phyloP scores from a whole-genome alignment of 2,888 invertebrate species.

The Gordius sp. region DNA sequence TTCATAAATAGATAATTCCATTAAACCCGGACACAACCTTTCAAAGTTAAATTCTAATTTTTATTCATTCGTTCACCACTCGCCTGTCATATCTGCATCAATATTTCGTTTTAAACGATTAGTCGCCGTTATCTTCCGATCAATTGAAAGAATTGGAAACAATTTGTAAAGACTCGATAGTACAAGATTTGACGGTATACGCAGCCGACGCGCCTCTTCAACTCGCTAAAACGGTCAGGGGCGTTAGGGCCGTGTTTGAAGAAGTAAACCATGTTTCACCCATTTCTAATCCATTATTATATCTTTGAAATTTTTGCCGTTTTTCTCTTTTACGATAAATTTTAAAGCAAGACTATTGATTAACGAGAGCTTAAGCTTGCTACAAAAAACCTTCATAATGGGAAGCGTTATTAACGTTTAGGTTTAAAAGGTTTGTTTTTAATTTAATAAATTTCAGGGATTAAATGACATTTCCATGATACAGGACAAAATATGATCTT shows the following conservation, averaged over 20 bases:
- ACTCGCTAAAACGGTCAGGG: conserved; percentile 63
- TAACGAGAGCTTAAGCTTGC: too few species aligned
- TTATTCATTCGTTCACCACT: not conserved
- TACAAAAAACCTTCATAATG: too few species aligned
- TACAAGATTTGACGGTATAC: conserved; percentile 49
- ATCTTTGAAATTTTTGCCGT: too few species aligned
- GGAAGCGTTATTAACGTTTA: too few species aligned
- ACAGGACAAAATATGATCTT: not conserved
- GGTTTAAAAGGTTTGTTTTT: too few species aligned
- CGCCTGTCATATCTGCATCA: not conserved
- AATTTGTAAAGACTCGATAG: conserved; percentile 47
- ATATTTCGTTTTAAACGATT: conserved; percentile 17
- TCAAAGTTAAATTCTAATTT: not conserved
- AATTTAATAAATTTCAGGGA: too few species aligned
- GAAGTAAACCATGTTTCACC: too few species aligned
- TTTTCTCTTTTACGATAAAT: too few species aligned
- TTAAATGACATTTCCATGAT: too few species aligned
- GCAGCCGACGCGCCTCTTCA: conserved; percentile 56
- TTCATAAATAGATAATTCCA: too few species aligned
- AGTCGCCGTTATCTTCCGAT: conserved; percentile 52
- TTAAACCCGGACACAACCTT: conserved; percentile 12
- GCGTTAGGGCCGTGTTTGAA: conserved; percentile 84
- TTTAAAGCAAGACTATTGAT: too few species aligned
- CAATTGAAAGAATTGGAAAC: conserved; percentile 65
- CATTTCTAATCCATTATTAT: too few species aligned